Evolutionary conservation across 1,140 invertebrate species (phyloP), one percentile per base, ranked within the genome.

Genomic region (Acyrthosiphon pisum): DNA sequence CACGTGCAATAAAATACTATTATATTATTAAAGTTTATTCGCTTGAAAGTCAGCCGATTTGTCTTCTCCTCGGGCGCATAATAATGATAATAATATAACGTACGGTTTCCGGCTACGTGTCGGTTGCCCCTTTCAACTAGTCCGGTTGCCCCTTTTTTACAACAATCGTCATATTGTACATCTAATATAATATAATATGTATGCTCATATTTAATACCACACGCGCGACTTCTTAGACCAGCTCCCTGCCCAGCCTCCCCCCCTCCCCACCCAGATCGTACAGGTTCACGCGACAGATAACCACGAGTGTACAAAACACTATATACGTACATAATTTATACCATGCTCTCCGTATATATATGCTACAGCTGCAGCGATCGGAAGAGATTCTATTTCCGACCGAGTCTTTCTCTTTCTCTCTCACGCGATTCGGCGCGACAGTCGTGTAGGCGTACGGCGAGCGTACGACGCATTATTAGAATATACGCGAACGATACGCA

Each of bases 381-480:
- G 88, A 48, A 18, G 88, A 37, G 30, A 56, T 89, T 89, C 88
- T 89, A 89, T 89, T 89, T 89, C 50, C 35, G 88, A 89, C 35
- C 35, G 35, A 22, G 22, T 89, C 23, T 83, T 14, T 35, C 14
- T 35, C n/a, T 35, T 22, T 26, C 53, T 56, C 26, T 56, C 30
- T 76, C 14, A 18, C 30, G 22, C 41, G 83, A 37, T 48, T 53
- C 86, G n/a, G 35, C 48, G 7, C 20, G 46, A 87, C 86, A 87
- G 18, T 35, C 46, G 20, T 18, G 48, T 89, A 35, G 48, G 46
- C 48, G 48, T 44, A 53, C 46, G 22, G 46, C 46, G 86, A n/a
- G 46, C 11, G 9, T 23, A 53, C 48, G 44, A 83, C 7, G 41
- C 41, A 48, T 26, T 86, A 81, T 26, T 86, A 81, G 2, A 41